Conservation (phyloP, 2,113 vertebrate genomes). For the Eulemur rufifrons region DNA sequence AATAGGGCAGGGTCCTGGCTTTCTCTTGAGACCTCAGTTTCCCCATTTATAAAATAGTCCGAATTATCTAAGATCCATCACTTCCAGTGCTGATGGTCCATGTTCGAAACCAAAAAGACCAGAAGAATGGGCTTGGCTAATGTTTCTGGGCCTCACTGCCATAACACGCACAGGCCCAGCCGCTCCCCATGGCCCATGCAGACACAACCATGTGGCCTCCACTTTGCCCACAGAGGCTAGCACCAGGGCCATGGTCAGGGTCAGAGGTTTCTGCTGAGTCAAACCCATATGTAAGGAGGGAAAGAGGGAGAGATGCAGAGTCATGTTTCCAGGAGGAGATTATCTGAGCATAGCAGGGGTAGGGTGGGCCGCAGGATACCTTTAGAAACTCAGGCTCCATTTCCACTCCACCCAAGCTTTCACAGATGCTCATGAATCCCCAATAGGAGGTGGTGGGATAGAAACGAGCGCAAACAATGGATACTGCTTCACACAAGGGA, state of each 20-base stretch:
- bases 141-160: not conserved
- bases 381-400: conserved; percentile 8
- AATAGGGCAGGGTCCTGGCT: not conserved
- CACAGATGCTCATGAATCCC: not conserved
- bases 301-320: not conserved
- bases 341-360: conserved; percentile 57
- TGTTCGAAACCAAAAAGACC: conserved; percentile 41
- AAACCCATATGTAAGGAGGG: not conserved
- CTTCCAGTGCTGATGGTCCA: not conserved
- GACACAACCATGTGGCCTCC: not conserved
- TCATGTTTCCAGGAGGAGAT: conserved; percentile 35
- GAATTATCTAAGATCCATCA: conserved; percentile 16
- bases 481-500: not conserved
- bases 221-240: conserved; percentile 37
- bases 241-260: not conserved
- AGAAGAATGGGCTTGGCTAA: not conserved
- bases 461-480: not conserved
- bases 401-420: conserved; percentile 38
- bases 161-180: not conserved
- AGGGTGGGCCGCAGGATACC: conserved; percentile 33
- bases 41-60: conserved; percentile 5
- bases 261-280: conserved; percentile 62
- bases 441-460: not conserved
- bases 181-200: not conserved
- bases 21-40: conserved; percentile 19